phyloP scores from a whole-genome alignment of 2,113 vertebrate species.

The Oreochromis spilurus region DNA sequence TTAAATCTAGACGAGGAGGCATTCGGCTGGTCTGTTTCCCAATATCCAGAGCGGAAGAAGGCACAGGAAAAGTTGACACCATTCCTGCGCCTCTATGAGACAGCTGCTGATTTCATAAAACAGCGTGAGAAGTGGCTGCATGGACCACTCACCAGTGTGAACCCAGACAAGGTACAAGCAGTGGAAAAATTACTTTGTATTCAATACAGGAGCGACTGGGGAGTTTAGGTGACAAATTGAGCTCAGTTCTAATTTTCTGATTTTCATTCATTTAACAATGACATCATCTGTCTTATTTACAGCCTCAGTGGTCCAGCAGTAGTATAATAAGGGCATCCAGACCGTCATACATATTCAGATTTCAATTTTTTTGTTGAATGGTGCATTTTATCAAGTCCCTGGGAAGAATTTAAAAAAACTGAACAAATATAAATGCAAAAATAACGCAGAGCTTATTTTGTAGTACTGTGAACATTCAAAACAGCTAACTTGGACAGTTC shows the following conservation, averaged over 20 bases:
- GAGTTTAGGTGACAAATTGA: neutral
- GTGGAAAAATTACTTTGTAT: neutral
- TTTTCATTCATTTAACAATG: neutral
- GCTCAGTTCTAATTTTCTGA: neutral
- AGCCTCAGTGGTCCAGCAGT: neutral
- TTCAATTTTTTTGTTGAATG: neutral
- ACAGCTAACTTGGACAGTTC: neutral
- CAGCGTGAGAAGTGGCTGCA: constrained; percentile 75
- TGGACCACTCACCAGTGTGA: constrained; percentile 76
- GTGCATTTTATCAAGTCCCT: neutral
- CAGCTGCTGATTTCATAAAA: constrained; percentile 72
- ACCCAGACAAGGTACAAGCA: constrained; percentile 72
- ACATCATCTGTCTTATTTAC: neutral
- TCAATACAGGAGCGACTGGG: neutral
- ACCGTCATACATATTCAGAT: neutral
- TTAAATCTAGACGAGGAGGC: constrained; percentile 85
- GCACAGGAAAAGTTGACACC: constrained; percentile 77
- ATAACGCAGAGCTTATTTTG: neutral
- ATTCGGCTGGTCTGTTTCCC: constrained; percentile 78
- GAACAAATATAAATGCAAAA: neutral
- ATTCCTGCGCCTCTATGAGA: constrained; percentile 81
- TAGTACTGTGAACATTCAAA: neutral
- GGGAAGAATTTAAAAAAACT: neutral
- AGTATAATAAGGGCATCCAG: neutral
- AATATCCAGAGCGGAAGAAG: constrained; percentile 81